Evolutionary conservation across 37 sponge, comb jelly and placozoan species (phyloP).

Genomic region (Chondrilla cf. caribensis): DNA sequence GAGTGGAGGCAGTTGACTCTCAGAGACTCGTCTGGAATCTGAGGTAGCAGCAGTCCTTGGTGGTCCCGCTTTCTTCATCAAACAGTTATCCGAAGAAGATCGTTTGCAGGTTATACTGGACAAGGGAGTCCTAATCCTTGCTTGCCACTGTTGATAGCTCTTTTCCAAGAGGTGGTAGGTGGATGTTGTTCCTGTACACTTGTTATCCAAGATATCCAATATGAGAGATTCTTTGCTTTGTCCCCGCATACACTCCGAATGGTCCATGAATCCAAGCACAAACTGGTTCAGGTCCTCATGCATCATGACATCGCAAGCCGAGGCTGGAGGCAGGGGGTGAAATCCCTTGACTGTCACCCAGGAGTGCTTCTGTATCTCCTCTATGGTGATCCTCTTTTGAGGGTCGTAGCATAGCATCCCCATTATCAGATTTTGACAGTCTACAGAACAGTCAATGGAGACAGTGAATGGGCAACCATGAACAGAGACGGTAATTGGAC

Average conservation of each 20-base stretch:
- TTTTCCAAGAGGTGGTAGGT: constrained; percentile 23
- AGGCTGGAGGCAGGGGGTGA: not conserved
- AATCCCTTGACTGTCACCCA: constrained; percentile 35
- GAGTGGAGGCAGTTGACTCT: too few relatives aligned
- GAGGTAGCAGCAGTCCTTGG: too few relatives aligned
- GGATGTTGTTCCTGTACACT: not conserved
- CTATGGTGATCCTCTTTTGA: constrained; percentile 28
- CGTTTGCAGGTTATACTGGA: too few relatives aligned
- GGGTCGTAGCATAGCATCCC: constrained; percentile 41
- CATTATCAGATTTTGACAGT: constrained; percentile 35
- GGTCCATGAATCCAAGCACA: constrained; percentile 14
- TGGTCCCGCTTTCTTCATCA: too few relatives aligned
- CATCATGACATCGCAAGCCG: constrained; percentile 15
- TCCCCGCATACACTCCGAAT: not conserved
- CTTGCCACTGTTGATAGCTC: not conserved
- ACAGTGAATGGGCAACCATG: too few relatives aligned
- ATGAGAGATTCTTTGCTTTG: not conserved
- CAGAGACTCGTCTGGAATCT: too few relatives aligned
- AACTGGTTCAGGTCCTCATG: constrained; percentile 39
- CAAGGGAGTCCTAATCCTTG: not conserved
- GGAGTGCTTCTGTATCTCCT: constrained; percentile 24
- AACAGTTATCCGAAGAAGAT: too few relatives aligned
- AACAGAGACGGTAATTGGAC: too few relatives aligned
- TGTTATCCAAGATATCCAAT: not conserved
- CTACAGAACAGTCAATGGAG: constrained; percentile 12